Evolutionary conservation across 92 coral and sea anemone species (phyloP).

Genomic region (Scolanthus callimorphus): DNA sequence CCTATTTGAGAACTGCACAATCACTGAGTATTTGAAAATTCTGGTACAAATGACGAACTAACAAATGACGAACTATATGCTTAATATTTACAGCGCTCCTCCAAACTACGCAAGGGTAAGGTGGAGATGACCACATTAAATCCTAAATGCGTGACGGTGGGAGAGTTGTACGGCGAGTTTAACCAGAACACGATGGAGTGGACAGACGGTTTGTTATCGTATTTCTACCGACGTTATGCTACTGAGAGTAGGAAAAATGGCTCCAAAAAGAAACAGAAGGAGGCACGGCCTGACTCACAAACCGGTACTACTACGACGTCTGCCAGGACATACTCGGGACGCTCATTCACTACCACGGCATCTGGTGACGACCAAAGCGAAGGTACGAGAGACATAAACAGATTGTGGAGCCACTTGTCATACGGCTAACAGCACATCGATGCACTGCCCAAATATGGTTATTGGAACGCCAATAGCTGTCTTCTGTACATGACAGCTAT

Average conservation of each 20-base stretch:
- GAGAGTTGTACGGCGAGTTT: constrained; percentile 89
- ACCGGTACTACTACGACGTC: constrained; percentile 22
- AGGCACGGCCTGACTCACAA: constrained; percentile 2
- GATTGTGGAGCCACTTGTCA: too few relatives aligned
- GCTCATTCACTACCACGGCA: constrained; percentile 42
- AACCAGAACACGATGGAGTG: constrained; percentile 93
- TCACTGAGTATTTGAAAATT: too few relatives aligned
- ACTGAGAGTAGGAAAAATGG: constrained; percentile 55
- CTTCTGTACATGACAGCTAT: too few relatives aligned
- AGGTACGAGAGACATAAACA: constrained; percentile 46
- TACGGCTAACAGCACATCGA: too few relatives aligned
- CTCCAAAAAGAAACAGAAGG: constrained; percentile 21
- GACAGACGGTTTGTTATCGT: constrained; percentile 87
- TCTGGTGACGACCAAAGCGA: constrained; percentile 76
- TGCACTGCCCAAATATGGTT: too few relatives aligned
- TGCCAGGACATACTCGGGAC: constrained; percentile 54
- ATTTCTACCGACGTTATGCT: constrained; percentile 73
- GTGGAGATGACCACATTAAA: constrained; percentile 73
- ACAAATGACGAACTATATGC: neutral
- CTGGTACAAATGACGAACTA: too few relatives aligned
- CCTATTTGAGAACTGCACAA: too few relatives aligned
- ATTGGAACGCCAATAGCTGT: too few relatives aligned
- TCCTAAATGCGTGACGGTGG: constrained; percentile 89
- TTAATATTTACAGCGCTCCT: constrained; percentile 49
- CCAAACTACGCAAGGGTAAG: constrained; percentile 62